Percentiles rank a stretch among this genome's conserved stretches.
phyloP scores from a whole-genome alignment of 2,888 invertebrate genomes.

The Eupelmus urozonus region DNA sequence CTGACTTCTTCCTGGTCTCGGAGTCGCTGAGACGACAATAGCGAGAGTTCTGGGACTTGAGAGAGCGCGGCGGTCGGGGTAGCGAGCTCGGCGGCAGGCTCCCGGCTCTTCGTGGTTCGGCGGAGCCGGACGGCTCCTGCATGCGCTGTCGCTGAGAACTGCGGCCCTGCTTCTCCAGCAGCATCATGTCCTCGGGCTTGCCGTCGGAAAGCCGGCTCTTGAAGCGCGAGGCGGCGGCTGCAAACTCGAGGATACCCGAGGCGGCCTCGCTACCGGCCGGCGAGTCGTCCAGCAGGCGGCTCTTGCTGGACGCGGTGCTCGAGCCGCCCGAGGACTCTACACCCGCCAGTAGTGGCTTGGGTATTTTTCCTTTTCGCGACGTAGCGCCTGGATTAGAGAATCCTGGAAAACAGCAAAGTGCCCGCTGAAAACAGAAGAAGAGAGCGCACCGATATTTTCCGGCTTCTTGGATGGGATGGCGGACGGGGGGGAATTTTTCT shows the following conservation, averaged over 20 bases:
- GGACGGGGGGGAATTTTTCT: constrained; percentile 1
- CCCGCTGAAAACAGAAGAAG: constrained; percentile 83
- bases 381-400: constrained; percentile 87
- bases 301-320: constrained; percentile 75
- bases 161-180: constrained; percentile 87
- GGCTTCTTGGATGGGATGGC: constrained; percentile 25
- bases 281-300: constrained; percentile 74
- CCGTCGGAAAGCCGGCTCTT: constrained; percentile 75
- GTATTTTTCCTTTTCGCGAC: constrained; percentile 87
- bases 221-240: constrained; percentile 68
- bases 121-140: constrained; percentile 74
- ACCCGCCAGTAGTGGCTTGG: constrained; percentile 86
- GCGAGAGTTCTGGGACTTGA: constrained; percentile 72
- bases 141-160: constrained; percentile 87
- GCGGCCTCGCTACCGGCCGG: constrained; percentile 73
- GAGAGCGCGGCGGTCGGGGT: constrained; percentile 84
- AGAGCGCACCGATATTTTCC: constrained; percentile 71
- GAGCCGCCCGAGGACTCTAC: constrained; percentile 78
- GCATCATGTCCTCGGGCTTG: constrained; percentile 84
- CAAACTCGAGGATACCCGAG: constrained; percentile 76
- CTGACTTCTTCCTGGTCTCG: constrained; percentile 74
- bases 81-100: constrained; percentile 86
- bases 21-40: constrained; percentile 74
- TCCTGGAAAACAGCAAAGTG: constrained; percentile 91
- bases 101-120: constrained; percentile 72